Evolutionary conservation across 1,140 invertebrate genomes (phyloP), one percentile per base, ranked within the genome.

Genomic region (Heliconius hewitsoni): DNA sequence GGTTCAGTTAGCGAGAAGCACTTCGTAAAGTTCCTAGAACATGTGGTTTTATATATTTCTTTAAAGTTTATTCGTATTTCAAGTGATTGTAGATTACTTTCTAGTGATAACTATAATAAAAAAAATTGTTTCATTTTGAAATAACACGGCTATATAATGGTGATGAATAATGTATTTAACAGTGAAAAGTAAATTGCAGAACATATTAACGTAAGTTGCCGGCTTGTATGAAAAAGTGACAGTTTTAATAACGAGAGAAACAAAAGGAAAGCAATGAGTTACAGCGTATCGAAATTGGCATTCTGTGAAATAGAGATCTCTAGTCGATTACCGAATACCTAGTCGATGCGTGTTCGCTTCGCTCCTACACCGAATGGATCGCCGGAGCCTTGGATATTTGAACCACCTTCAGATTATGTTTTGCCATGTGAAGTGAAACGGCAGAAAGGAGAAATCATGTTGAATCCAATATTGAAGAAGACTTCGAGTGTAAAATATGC

Each of bases 311-410:
- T 55, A n/a, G 18, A 66, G 37, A 77, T 72, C 27, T 71, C 1
- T 37, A 71, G 8, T 34, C 71, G 34, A 71, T 71, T 71, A 66
- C 57, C 57, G n/a, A 66, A 66, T 66, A 70, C 55, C 2, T 6
- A 30, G 72, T 86, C 75, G 79, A 92, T 92, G 91, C 88, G 90
- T 46, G 92, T 93, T 8, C 90, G 84, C 27, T 93, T 93, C 73
- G 92, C 90, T 6, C 90, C 88, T 46, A 90, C 90, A 8, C 90
- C 90, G 2, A 55, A 77, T 8, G 79, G 57, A 30, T 86, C 86
- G 11, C 82, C 82, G 9, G 83, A 86, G n/a, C 81, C 83, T 42
- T 78, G 76, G 74, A n/a, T 76, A 79, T 74, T 16, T 73, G 82
- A 79, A 46, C 46, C 78, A 16, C 46, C 9, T 76, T 50, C 30